Evolutionary conservation across 2,888 invertebrate genomes (phyloP).

Genomic region (Thumatha senex): DNA sequence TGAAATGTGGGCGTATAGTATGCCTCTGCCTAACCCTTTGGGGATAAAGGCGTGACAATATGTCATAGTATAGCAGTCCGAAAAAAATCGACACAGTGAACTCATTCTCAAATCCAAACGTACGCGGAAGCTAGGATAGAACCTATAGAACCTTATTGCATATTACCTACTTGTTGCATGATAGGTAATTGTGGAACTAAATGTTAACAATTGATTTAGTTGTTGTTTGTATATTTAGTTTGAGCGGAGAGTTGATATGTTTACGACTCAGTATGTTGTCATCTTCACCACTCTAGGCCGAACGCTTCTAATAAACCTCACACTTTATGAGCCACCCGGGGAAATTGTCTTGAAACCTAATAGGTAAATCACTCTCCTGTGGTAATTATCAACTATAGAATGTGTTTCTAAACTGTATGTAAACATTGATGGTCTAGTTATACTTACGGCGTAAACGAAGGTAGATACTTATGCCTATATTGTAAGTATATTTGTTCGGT

Average conservation of each 20-base stretch:
- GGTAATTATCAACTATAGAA: constrained; percentile 11
- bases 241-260: constrained; percentile 36
- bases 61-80: no score
- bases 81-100: no score
- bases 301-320: constrained; percentile 45
- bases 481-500: not conserved
- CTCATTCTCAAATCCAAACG: no score
- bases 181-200: not conserved
- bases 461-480: no score
- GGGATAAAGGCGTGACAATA: no score
- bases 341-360: constrained; percentile 36
- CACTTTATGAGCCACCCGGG: constrained; percentile 43
- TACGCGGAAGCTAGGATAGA: no score
- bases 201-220: constrained; percentile 39
- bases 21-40: no score
- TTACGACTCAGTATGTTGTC: constrained; percentile 61
- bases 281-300: constrained; percentile 48
- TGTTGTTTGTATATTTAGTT: constrained; percentile 50
- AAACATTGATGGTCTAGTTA: no score
- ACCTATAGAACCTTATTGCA: no score
- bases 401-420: constrained; percentile 13
- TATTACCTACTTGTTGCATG: not conserved
- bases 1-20: no score
- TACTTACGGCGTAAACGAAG: no score
- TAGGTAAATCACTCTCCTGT: constrained; percentile 37